Conservation (phyloP, 64 coral and sea anemone genomes). For the Hydrozoanthus tunicans region DNA sequence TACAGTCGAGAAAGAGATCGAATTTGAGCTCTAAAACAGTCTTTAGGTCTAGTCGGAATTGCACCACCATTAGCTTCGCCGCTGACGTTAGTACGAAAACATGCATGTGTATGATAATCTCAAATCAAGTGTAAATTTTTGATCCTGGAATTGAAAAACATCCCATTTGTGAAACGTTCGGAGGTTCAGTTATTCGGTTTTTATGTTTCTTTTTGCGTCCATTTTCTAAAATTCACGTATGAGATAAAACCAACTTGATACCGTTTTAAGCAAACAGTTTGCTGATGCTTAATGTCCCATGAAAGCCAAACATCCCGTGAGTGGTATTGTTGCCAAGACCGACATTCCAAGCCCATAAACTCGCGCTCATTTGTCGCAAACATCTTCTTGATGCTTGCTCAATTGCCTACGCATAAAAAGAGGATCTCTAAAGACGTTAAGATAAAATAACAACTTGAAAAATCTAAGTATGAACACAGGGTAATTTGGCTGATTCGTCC, state of each 20-base stretch:
- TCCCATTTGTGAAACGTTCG: slow-evolving; percentile 5
- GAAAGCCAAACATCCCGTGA: not conserved
- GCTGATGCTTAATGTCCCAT: not conserved
- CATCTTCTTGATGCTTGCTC: slow-evolving; percentile 6
- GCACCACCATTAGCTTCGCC: not conserved
- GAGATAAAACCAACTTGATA: not conserved
- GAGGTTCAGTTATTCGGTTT: not conserved
- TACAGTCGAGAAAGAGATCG: not conserved
- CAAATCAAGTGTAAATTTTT: slow-evolving; percentile 2
- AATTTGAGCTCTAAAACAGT: not conserved
- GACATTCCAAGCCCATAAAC: not conserved
- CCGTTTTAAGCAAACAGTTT: not conserved
- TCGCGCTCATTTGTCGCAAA: not conserved
- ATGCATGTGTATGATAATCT: not conserved
- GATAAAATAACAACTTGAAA: slow-evolving; percentile 34
- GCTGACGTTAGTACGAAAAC: slow-evolving; percentile 1
- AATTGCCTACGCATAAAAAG: slow-evolving; percentile 3
- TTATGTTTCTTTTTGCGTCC: not conserved
- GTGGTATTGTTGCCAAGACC: not conserved
- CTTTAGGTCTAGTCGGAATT: not conserved
- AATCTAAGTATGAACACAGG: not conserved
- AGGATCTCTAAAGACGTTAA: not conserved
- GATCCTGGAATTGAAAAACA: not conserved
- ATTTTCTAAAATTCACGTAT: not conserved
- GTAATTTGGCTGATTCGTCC: not conserved